These are phyloP conservation scores for Aphelenchoides fujianensis DNA, from an alignment of 1,140 invertebrate species.

Conservation along the genomic window DNA sequence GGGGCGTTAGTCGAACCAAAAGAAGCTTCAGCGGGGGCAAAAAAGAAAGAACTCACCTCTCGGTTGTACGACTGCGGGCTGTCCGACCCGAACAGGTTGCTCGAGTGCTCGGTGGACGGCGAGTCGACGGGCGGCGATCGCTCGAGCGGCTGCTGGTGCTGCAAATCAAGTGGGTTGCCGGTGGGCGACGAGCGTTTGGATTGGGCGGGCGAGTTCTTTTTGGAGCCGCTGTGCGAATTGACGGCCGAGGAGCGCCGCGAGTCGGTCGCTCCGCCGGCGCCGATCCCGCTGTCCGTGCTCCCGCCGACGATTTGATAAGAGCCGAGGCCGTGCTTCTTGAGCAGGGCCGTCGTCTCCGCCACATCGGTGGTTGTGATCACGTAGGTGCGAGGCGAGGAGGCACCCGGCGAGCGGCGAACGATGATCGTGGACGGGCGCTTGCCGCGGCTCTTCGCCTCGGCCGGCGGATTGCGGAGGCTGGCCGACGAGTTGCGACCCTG, in stretches of 20 bases:
- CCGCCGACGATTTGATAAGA: slow-evolving; percentile 6
- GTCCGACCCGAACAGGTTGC: slow-evolving; percentile 24
- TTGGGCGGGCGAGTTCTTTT: slow-evolving; percentile 20
- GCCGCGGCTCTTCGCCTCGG: background rate
- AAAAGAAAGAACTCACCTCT: slow-evolving; percentile 28
- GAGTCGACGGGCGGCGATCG: background rate
- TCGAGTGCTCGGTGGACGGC: slow-evolving; percentile 19
- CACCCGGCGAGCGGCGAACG: slow-evolving; percentile 21
- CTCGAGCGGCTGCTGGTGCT: slow-evolving; percentile 7
- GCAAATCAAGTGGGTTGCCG: slow-evolving; percentile 20
- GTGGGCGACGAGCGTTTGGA: slow-evolving; percentile 19
- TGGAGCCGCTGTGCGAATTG: slow-evolving; percentile 25
- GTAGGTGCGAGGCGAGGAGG: slow-evolving; percentile 17
- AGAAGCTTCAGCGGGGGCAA: background rate
- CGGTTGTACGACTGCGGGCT: slow-evolving; percentile 27
- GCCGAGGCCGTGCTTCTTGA: slow-evolving; percentile 18
- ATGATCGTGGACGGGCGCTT: slow-evolving; percentile 24
- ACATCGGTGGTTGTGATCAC: slow-evolving; percentile 24
- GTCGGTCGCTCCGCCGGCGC: background rate
- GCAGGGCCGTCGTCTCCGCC: slow-evolving; percentile 13
- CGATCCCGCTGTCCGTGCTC: slow-evolving; percentile 18
- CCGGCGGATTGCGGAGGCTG: background rate
- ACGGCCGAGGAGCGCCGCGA: slow-evolving; percentile 19
- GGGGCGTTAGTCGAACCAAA: background rate
- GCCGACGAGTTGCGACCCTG: background rate